Evolutionary conservation across 2,888 invertebrate genomes (phyloP), one percentile per base, ranked within the genome.

Genomic region (Dromius quadrimaculatus): DNA sequence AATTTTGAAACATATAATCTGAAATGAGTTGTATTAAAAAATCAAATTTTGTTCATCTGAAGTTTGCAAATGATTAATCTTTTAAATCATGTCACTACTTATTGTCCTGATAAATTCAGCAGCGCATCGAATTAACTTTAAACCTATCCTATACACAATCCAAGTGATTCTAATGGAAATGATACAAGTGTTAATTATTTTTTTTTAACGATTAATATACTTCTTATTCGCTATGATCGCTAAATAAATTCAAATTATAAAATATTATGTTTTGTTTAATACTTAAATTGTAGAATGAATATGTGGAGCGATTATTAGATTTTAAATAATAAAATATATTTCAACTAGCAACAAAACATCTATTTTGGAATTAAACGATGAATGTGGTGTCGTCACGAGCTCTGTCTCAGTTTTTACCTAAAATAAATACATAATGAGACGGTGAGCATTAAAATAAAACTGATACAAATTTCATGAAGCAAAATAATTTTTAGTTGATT

Each of bases 241-340:
- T 63, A 63, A 32, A 57, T 57, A 32, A 32, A 62, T 23, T 62
- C 22, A 62, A 62, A 32, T 32, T 15, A 57, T 57, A 57, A 57
- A 57, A 57, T 57, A 17, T 32, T 17, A 62, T 22, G 62, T 38
- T 59, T 28, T 36, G 22, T 61, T 22, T 38, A 61, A 43, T 63
- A 43, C 63, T 43, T 63, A 43, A 41, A 38, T 28, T 62, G 63
- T 63, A 63, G 57, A 23, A 47, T 63, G 45, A 28, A 23, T 54
- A 66, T 66, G 54, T 23, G n/a, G 50, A 34, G 59, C 15, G 59
- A 59, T 59, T 36, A 59, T 36, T 62, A 62, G 15, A 62, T 62
- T 62, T 62, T 62, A 68, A 68, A 68, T 68, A n/a, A n/a, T n/a
- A 68, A 68, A 68, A 68, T 68, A 68, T 68, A 68, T 68, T 68